A percentile compares a stretch with the other conserved stretches of the same genome.
Evolutionary conservation across 2,113 vertebrate genomes (phyloP).

Genomic region (Lipotes vexillifer): DNA sequence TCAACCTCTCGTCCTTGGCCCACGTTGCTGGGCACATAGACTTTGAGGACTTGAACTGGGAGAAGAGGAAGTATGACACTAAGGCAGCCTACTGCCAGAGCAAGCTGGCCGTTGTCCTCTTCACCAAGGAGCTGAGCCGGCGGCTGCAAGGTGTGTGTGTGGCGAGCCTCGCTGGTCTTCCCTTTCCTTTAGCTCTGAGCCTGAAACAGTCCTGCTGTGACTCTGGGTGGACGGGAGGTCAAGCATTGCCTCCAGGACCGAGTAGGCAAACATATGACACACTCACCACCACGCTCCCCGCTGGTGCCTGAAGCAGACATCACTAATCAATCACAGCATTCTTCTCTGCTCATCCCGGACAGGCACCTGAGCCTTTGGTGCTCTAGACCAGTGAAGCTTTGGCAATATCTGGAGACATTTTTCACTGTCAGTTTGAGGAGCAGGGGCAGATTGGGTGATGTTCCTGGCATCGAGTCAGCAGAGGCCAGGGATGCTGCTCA

Average conservation of each 20-base stretch:
- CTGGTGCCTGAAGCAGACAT: not conserved
- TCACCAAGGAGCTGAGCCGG: constrained; percentile 87
- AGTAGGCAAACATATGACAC: not conserved
- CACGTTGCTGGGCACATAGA: constrained; percentile 87
- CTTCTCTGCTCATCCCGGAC: not conserved
- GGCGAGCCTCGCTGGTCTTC: accelerated
- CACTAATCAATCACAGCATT: not conserved
- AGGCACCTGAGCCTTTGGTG: not conserved
- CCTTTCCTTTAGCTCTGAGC: not conserved
- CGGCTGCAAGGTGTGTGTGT: constrained; percentile 80
- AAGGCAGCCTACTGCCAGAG: constrained; percentile 92
- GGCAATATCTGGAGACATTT: not conserved
- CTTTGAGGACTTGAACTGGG: constrained; percentile 89
- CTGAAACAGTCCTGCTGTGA: not conserved
- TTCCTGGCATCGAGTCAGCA: not conserved
- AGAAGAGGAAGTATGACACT: constrained; percentile 86
- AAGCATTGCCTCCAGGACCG: not conserved
- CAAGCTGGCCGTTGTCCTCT: constrained; percentile 89
- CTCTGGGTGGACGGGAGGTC: not conserved
- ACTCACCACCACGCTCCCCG: accelerated
- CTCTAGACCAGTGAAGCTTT: not conserved
- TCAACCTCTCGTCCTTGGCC: constrained; percentile 89
- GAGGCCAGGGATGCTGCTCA: accelerated
- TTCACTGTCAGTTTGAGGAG: no score
- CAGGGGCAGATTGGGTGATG: not conserved